Conservation (phyloP, 2,888 invertebrate species). For the Kryphioiulus occultus region DNA sequence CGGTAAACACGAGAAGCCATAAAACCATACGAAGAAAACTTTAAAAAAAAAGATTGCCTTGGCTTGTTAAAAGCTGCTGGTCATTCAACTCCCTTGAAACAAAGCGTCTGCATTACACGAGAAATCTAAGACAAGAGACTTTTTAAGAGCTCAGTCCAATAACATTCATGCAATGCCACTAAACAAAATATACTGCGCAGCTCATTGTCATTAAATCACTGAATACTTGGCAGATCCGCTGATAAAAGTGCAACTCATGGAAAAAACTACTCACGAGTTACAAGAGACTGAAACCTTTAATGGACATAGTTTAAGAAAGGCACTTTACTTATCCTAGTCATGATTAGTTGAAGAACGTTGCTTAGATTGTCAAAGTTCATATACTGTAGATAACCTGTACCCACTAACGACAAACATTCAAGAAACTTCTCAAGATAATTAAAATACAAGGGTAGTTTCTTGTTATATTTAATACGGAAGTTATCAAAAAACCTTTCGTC, state of each 20-base stretch:
- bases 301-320: neutral
- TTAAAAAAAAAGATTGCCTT: neutral
- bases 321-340: neutral
- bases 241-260: neutral
- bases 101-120: neutral
- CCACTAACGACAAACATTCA: too few relatives aligned
- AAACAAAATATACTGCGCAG: neutral
- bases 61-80: constrained; percentile 7
- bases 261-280: neutral
- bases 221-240: neutral
- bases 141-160: neutral
- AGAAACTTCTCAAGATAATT: too few relatives aligned
- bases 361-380: neutral
- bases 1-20: neutral
- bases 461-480: too few relatives aligned
- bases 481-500: too few relatives aligned
- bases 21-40: neutral
- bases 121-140: neutral
- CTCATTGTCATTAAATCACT: neutral
- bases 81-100: neutral
- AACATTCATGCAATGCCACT: neutral
- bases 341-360: neutral
- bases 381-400: neutral
- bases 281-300: neutral
- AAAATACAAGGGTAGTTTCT: too few relatives aligned